Percentiles rank a stretch among this genome's conserved stretches.
phyloP scores from a whole-genome alignment of 2,113 vertebrate genomes.

The Ammodytes marinus region DNA sequence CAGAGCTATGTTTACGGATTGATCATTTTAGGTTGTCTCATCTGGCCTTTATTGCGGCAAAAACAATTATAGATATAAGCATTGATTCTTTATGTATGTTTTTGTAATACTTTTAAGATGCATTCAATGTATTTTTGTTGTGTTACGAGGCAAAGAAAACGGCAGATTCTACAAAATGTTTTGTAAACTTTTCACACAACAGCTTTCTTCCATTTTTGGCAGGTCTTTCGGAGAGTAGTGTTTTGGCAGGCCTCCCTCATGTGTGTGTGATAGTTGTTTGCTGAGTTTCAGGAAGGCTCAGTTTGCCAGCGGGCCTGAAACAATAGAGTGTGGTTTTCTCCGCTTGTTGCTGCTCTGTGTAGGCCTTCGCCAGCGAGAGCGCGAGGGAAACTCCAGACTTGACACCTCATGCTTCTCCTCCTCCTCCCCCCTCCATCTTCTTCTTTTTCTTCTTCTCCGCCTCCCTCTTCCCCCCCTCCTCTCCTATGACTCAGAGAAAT shows the following conservation, averaged over 20 bases:
- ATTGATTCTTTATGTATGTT: too few relatives aligned
- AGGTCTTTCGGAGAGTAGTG: slow-evolving; percentile 55
- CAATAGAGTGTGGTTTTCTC: slow-evolving; percentile 73
- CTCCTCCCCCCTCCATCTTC: slow-evolving; percentile 17
- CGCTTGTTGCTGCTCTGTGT: slow-evolving; percentile 61
- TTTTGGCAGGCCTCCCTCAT: slow-evolving; percentile 61
- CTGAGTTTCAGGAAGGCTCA: slow-evolving; percentile 75
- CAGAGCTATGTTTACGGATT: background rate
- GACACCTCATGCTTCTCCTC: slow-evolving; percentile 68
- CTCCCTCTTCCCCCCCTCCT: slow-evolving; percentile 15
- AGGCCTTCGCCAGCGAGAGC: slow-evolving; percentile 63
- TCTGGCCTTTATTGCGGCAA: background rate
- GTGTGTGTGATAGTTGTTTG: slow-evolving; percentile 60
- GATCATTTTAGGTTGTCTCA: slow-evolving; percentile 37
- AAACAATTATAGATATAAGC: too few relatives aligned
- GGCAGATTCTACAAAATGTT: slow-evolving; percentile 62
- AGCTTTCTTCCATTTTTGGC: slow-evolving; percentile 65
- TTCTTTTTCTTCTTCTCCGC: background rate
- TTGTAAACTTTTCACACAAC: slow-evolving; percentile 70
- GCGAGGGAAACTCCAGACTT: slow-evolving; percentile 76
- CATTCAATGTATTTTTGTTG: slow-evolving; percentile 33
- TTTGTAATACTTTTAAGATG: background rate
- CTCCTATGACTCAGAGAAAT: slow-evolving; percentile 85
- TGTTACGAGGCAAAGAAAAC: slow-evolving; percentile 53
- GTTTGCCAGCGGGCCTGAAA: slow-evolving; percentile 74